Conservation (phyloP, 2,113 vertebrate species). For the Sinosuthora webbiana region DNA sequence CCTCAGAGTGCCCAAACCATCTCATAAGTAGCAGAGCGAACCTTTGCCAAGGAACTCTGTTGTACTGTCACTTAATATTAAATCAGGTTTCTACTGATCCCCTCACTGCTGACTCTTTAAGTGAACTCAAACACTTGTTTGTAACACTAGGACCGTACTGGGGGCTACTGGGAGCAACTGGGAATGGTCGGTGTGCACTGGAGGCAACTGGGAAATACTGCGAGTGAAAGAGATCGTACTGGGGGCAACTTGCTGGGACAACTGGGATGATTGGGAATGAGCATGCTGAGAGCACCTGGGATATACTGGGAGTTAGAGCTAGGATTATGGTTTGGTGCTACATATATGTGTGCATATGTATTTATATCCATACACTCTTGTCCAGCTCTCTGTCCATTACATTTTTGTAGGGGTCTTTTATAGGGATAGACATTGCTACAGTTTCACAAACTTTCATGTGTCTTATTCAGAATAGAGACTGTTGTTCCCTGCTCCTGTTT, state of each 20-base stretch:
- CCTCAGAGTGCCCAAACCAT: background rate
- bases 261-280: background rate
- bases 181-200: accelerated
- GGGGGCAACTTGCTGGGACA: background rate
- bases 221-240: background rate
- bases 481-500: background rate
- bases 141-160: background rate
- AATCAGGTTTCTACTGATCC: background rate
- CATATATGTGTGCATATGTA: accelerated
- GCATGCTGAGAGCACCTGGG: background rate
- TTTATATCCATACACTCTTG: background rate
- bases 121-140: background rate
- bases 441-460: background rate
- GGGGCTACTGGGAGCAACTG: background rate
- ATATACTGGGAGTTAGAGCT: background rate
- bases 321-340: background rate
- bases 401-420: background rate
- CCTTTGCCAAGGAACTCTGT: background rate
- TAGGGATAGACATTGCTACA: background rate
- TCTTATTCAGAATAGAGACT: background rate
- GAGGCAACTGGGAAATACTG: background rate
- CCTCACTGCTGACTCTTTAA: background rate
- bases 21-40: background rate
- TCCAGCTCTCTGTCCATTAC: background rate
- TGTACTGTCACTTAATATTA: accelerated